Evolutionary conservation across 2,888 invertebrate species (phyloP).

Genomic region (Gerris lacustris): DNA sequence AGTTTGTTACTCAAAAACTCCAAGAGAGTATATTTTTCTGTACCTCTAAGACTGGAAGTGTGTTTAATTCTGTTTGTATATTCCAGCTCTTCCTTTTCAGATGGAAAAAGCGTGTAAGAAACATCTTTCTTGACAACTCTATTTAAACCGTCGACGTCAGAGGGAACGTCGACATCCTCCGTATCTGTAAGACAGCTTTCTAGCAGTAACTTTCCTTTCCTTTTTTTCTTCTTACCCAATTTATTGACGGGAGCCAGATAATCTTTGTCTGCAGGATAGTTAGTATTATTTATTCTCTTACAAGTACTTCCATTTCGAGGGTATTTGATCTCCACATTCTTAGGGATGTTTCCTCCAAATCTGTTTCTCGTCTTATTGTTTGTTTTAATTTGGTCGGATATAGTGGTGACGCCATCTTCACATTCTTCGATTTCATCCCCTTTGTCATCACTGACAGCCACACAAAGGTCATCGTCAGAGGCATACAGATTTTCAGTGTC

Average conservation of each 20-base stretch:
- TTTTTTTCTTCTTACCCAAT: not conserved
- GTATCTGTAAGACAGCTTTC: constrained; percentile 6
- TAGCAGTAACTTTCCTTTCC: not conserved
- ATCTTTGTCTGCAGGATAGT: not conserved
- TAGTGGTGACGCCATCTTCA: not conserved
- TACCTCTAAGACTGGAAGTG: not conserved
- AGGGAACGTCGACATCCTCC: not conserved
- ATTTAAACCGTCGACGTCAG: not conserved
- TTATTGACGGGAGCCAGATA: not conserved
- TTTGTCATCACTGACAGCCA: constrained; percentile 19
- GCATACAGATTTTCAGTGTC: constrained; percentile 37
- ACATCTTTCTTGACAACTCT: not conserved
- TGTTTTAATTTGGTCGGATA: constrained; percentile 9
- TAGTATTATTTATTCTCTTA: not conserved
- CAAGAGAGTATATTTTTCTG: not conserved
- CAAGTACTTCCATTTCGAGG: not conserved
- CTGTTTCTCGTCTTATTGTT: not conserved
- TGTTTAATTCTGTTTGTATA: not conserved
- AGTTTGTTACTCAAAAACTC: not conserved
- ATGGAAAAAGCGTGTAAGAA: not conserved
- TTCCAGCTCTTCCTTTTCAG: not conserved
- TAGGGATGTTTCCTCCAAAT: not conserved
- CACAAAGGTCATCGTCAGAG: constrained; percentile 24
- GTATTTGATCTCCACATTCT: not conserved
- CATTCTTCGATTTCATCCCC: not conserved